Evolutionary conservation across 2,113 vertebrate species (phyloP).

Genomic region (Rhinoderma darwinii): DNA sequence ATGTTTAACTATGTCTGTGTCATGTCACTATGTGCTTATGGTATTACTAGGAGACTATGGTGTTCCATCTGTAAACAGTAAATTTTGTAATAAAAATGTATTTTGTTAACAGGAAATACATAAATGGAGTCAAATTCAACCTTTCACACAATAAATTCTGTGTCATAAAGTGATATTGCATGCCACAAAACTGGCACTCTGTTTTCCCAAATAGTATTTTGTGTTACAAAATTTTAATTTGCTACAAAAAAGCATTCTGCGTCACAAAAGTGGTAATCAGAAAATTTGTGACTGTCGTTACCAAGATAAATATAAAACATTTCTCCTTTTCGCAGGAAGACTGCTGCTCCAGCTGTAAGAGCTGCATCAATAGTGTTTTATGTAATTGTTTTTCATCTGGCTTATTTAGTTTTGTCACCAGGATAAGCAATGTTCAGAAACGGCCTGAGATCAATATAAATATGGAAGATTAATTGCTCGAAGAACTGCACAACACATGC

Average conservation of each 20-base stretch:
- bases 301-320: neutral
- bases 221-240: too few species aligned
- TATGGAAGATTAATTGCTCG: neutral
- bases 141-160: too few species aligned
- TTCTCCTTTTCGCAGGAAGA: neutral
- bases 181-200: neutral
- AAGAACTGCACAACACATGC: neutral
- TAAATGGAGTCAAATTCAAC: neutral
- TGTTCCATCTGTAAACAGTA: neutral
- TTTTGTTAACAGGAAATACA: neutral
- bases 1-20: conserved; percentile 4
- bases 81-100: neutral
- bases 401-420: neutral
- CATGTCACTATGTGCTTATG: neutral
- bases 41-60: neutral
- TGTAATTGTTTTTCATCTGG: neutral
- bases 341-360: neutral
- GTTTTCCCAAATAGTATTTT: too few species aligned
- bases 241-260: neutral
- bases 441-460: neutral
- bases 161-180: neutral
- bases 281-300: neutral
- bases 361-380: neutral
- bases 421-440: neutral
- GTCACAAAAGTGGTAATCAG: neutral